These are phyloP conservation scores for Microcebus griseorufus DNA, from an alignment of 2,113 vertebrate species.

Conservation along the genomic window DNA sequence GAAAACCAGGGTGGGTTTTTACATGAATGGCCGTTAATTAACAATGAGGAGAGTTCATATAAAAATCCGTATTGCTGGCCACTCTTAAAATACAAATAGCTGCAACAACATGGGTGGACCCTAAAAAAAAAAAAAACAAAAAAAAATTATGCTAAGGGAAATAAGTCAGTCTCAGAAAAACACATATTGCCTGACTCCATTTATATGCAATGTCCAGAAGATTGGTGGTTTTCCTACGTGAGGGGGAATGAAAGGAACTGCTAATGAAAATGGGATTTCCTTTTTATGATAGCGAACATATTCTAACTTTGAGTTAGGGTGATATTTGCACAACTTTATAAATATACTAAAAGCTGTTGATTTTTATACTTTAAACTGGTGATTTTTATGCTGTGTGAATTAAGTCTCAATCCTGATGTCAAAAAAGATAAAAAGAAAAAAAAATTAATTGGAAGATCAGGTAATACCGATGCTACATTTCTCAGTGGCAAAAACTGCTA, in stretches of 20 bases:
- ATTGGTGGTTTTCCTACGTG: neutral
- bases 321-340: neutral
- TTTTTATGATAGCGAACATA: neutral
- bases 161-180: neutral
- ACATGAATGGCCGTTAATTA: neutral
- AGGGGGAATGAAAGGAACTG: too few relatives aligned
- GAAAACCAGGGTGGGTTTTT: neutral
- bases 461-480: neutral
- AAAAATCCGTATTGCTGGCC: neutral
- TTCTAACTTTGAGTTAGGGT: neutral
- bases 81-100: neutral
- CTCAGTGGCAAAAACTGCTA: neutral
- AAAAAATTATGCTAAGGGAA: neutral
- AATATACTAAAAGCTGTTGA: neutral
- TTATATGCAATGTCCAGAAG: neutral
- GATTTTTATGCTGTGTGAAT: neutral
- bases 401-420: neutral
- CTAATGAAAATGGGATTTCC: neutral
- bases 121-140: too few relatives aligned
- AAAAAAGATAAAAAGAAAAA: neutral
- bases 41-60: neutral
- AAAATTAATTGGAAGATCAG: neutral
- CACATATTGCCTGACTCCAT: accelerated
- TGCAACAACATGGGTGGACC: accelerated
- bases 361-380: neutral